Base-by-base conservation (phyloP, 2,113 vertebrate species). In the Ceratotherium simum region DNA sequence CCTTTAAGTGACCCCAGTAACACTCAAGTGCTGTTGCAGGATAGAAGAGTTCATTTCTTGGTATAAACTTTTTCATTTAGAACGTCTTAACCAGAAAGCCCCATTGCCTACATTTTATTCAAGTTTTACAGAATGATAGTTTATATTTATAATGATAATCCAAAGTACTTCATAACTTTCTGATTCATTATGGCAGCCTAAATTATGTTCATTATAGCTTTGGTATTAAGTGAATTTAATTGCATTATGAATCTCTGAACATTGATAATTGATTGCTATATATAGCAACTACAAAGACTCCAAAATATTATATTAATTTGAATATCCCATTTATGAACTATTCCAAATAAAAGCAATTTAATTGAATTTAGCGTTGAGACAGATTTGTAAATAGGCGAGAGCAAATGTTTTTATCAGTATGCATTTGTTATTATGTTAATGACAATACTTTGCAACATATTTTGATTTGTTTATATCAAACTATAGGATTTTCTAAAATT, bases 221-320 rank as follows among this genome's bases (percentile, higher is more conserved):
- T 92, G 75, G 21, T 81, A 95, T 86, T 95, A 84, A 94, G 69
- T 81, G 39, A 93, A 85, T 76, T 86, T 92, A 87, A 96, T 94
- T 94, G 39, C 36, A 46, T 93, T 48, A 48, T 85, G 58, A 87
- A 51, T 92, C 69, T 97, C 85, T 92, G 36, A 85, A 90, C 56
- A 76, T 51, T 90, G 69, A 86, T 87, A 95, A 93, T 78, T 90
- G 72, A 97, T 91, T 98, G 29, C 69, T 94, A 85, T 90, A 78
- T 90, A 90, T 89, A 90, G 62, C 76, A 98, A 87, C 36, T 80
- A 83, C 65, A 93, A 92, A 93, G 25, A 88, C 21, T 65, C 48
- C n/a, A 90, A 95, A 94, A 79, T 91, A 90, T 85, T 95, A 20
- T 42, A 87, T 75, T 95, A 81, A 80, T 92, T 56, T 94, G 46